Evolutionary conservation across 1,140 invertebrate genomes (phyloP).

Genomic region (Triops longicaudatus): DNA sequence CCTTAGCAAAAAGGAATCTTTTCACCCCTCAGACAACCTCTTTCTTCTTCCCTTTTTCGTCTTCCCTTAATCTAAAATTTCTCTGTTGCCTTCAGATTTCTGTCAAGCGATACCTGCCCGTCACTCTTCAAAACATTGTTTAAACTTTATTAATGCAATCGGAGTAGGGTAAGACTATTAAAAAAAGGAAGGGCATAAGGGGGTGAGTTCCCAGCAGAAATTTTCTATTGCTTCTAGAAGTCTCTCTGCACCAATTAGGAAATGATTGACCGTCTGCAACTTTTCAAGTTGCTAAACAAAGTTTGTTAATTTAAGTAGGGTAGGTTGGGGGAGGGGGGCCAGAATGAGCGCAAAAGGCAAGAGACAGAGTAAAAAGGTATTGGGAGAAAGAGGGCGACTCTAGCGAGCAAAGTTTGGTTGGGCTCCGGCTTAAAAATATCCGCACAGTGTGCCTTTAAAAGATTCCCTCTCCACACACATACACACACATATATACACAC

Average conservation of each 20-base stretch:
- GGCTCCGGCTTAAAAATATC: constrained; percentile 14
- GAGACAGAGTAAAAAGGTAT: not conserved
- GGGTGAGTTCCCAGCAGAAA: too few species aligned
- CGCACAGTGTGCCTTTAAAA: constrained; percentile 4
- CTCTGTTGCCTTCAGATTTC: too few species aligned
- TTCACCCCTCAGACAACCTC: not conserved
- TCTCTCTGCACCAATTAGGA: not conserved
- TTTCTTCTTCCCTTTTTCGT: too few species aligned
- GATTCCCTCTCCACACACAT: constrained; percentile 11
- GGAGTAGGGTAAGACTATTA: too few species aligned
- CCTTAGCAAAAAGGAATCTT: not conserved
- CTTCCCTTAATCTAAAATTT: too few species aligned
- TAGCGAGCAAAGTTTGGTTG: not conserved
- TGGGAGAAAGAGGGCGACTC: not conserved
- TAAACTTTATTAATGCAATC: too few species aligned
- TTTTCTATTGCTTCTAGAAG: too few species aligned
- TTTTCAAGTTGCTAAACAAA: constrained; percentile 3
- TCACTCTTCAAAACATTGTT: too few species aligned
- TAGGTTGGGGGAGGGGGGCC: not conserved
- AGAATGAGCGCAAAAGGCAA: not conserved
- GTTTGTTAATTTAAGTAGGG: not conserved
- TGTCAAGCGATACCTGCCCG: too few species aligned
- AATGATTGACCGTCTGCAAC: not conserved
- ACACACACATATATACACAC: not conserved
- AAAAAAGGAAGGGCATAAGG: too few species aligned